phyloP scores from a whole-genome alignment of 2,888 invertebrate species.

The Ceriagrion tenellum region DNA sequence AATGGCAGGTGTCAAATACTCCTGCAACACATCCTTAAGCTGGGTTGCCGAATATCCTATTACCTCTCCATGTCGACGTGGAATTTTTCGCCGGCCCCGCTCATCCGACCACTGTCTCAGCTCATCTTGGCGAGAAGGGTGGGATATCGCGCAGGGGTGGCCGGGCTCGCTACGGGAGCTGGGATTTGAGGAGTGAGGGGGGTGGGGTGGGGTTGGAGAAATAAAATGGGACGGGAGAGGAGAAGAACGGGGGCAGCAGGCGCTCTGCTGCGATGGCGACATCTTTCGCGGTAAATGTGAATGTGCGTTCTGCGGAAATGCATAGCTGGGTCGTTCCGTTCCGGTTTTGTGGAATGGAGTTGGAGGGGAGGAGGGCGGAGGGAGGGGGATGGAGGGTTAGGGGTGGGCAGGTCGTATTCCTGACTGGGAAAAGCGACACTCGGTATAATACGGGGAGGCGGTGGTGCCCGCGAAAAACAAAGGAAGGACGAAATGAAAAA shows the following conservation, averaged over 20 bases:
- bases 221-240: not conserved
- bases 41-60: too few relatives aligned
- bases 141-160: too few relatives aligned
- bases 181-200: too few relatives aligned
- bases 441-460: not conserved
- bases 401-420: not conserved
- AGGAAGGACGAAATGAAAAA: not conserved
- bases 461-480: constrained; percentile 10
- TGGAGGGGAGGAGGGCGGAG: not conserved
- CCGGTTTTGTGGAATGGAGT: not conserved
- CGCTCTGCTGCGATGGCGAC: not conserved
- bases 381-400: not conserved
- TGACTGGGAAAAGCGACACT: constrained; percentile 10
- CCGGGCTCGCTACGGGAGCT: too few relatives aligned
- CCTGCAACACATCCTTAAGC: too few relatives aligned
- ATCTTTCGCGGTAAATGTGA: constrained; percentile 35
- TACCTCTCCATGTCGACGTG: too few relatives aligned
- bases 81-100: too few relatives aligned
- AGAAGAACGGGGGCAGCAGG: not conserved
- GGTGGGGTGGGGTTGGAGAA: not conserved
- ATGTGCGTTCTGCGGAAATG: constrained; percentile 21
- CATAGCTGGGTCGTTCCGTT: constrained; percentile 17
- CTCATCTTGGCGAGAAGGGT: too few relatives aligned
- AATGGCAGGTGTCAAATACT: too few relatives aligned
- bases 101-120: too few relatives aligned